phyloP scores from a whole-genome alignment of 2,888 invertebrate genomes.

The Magallana nippona region DNA sequence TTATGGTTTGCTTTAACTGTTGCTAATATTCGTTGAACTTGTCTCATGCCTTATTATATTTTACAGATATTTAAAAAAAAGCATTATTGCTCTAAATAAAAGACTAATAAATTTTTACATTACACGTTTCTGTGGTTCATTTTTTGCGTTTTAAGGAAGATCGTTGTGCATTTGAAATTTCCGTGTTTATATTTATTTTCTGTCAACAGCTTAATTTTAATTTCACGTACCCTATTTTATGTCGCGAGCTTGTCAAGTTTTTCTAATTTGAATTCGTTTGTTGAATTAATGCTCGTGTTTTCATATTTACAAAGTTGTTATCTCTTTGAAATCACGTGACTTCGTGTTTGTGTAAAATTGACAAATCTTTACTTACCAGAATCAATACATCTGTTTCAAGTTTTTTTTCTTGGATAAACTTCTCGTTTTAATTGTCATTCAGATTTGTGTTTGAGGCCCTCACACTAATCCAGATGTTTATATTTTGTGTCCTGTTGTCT shows the following conservation, averaged over 20 bases:
- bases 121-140: too few species aligned
- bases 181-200: too few species aligned
- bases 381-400: not conserved
- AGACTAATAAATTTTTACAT: too few species aligned
- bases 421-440: not conserved
- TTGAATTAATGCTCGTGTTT: not conserved
- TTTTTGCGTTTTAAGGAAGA: too few species aligned
- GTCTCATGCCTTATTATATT: too few species aligned
- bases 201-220: too few species aligned
- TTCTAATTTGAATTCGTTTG: not conserved
- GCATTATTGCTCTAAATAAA: too few species aligned
- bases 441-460: not conserved
- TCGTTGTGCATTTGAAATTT: too few species aligned
- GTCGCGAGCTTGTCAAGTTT: not conserved
- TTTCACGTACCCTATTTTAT: too few species aligned
- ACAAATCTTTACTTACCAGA: constrained; percentile 13
- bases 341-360: not conserved
- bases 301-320: not conserved
- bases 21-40: too few species aligned
- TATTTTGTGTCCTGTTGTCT: not conserved
- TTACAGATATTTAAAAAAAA: too few species aligned
- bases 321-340: not conserved
- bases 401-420: not conserved
- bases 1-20: too few species aligned
- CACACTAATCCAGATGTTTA: not conserved